Evolutionary conservation across 2,113 vertebrate species (phyloP).

Genomic region (Megaleporinus macrocephalus): DNA sequence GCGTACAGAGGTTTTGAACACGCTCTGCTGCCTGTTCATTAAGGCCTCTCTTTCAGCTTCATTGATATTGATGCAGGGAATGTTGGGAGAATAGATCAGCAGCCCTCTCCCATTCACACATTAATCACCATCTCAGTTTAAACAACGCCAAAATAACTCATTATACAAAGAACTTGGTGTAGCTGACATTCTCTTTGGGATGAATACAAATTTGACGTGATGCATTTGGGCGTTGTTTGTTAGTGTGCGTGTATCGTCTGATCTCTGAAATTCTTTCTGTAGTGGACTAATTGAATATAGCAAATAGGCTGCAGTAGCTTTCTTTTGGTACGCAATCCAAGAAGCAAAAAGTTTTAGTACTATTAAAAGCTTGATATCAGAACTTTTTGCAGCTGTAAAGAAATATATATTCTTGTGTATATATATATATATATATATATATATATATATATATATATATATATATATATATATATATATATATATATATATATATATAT

Average conservation of each 20-base stretch:
- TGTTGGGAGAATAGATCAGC: not conserved
- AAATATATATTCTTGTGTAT: too few species aligned
- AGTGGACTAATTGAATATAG: too few species aligned
- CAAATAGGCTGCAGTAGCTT: too few species aligned
- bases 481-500: too few species aligned
- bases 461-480: too few species aligned
- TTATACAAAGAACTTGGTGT: not conserved
- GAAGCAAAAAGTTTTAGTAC: too few species aligned
- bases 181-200: not conserved
- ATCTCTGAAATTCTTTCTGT: not conserved
- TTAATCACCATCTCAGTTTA: slow-evolving; percentile 6
- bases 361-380: too few species aligned
- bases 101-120: too few species aligned
- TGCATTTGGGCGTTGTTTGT: not conserved
- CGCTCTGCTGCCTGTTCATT: not conserved
- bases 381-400: too few species aligned
- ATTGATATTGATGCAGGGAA: slow-evolving; percentile 13
- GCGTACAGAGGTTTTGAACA: not conserved
- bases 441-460: too few species aligned
- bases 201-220: not conserved
- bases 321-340: too few species aligned
- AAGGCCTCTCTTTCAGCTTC: slow-evolving; percentile 25
- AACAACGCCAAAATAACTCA: not conserved
- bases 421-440: too few species aligned
- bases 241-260: not conserved